Base-by-base conservation (phyloP, 1,140 invertebrate genomes). In the Eufriesea mexicana region DNA sequence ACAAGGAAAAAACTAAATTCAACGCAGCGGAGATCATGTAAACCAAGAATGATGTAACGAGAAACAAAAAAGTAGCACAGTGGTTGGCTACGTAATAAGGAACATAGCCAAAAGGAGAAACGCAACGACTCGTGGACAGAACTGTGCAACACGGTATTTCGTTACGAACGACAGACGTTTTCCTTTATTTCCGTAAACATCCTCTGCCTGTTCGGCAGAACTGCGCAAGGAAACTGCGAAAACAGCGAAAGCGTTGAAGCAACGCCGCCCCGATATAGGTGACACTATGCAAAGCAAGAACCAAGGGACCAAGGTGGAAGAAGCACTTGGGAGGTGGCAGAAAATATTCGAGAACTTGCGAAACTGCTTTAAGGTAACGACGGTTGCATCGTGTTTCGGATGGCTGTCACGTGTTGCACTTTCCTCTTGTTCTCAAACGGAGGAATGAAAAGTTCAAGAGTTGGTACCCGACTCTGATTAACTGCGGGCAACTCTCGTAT, bases 231-330 rank as follows among this genome's bases (percentile, higher is more conserved):
- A 47, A 59, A 59, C 14, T 16, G 10, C 10, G 64, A 45, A 25
- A 78, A 78, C 51, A 47, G n/a, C 23, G 23, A 76, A 64, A 18
- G 57, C 57, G 42, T 18, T 35, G 23, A 35, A 25, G 7, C 25
- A 28, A 54, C 68, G 20, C 5, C 16, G 25, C 12, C 20, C 12
- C 10, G n/a, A 10, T 12, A 59, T n/a, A 25, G 23, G 55, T 61
- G 55, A 59, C 71, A 67, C 35, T 42, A 79, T 59, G 77, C 77
- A 51, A 59, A 72, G 28, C 20, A 49, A 35, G 45, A 67, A 35
- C 28, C 20, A 28, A 61, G 25, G 45, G 18, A 49, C 16, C 16
- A 20, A 47, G 5, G 18, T 9, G 25, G 4, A 28, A 2, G 42
- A 35, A n/a, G n/a, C 20, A 18, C 20, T 54, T 35, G 25, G 8